Evolutionary conservation across 2,113 vertebrate species (phyloP).

Genomic region (Meles meles): DNA sequence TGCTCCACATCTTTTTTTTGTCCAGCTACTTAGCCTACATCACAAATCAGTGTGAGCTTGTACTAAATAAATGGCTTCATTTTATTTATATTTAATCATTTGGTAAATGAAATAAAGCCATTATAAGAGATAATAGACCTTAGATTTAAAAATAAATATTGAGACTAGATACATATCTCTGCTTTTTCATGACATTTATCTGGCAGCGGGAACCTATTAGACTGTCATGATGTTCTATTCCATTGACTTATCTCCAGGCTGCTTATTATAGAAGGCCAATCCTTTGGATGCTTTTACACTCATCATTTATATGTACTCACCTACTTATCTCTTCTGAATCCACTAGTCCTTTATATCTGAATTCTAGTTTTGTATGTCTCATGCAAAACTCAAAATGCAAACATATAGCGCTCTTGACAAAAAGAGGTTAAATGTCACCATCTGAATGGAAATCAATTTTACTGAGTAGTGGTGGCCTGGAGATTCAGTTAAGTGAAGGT

Average conservation of each 20-base stretch:
- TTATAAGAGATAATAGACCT: conserved; percentile 40
- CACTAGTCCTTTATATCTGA: neutral
- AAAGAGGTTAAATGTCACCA: neutral
- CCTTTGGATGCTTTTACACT: conserved; percentile 32
- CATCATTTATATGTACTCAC: conserved; percentile 9
- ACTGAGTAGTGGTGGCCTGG: neutral
- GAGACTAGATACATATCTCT: conserved; percentile 25
- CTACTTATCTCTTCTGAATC: conserved; percentile 6
- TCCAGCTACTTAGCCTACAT: neutral
- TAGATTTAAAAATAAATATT: conserved; percentile 55
- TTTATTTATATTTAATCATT: conserved; percentile 52
- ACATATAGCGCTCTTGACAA: neutral
- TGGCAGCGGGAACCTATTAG: conserved; percentile 41
- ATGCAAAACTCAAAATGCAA: conserved; percentile 33
- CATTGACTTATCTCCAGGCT: conserved; percentile 21
- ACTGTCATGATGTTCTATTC: conserved; percentile 43
- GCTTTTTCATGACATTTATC: conserved; percentile 49
- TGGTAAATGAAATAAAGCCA: conserved; percentile 47
- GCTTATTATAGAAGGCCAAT: neutral
- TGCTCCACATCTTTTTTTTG: neutral
- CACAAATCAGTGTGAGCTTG: neutral
- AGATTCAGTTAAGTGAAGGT: neutral
- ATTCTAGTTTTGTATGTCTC: neutral
- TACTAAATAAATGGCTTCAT: conserved; percentile 31
- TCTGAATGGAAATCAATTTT: conserved; percentile 26